A percentile compares a stretch with the other conserved stretches of the same genome.
Conservation (phyloP, 2,797 vertebrate genomes). For the Rachycentron canadum region DNA sequence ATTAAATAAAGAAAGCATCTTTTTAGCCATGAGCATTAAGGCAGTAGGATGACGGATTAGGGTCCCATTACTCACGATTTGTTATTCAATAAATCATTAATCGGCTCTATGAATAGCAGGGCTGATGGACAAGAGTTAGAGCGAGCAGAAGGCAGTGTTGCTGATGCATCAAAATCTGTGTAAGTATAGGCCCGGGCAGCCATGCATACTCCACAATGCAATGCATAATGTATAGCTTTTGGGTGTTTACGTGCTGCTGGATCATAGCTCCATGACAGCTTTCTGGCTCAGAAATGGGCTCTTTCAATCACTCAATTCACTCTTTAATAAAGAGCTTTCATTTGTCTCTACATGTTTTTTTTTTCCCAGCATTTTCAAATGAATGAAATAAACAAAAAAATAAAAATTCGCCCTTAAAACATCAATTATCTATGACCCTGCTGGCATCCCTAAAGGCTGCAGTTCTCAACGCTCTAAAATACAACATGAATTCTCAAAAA, state of each 20-base stretch:
- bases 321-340: constrained; percentile 32
- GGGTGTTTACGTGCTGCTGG: constrained; percentile 53
- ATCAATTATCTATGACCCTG: not conserved
- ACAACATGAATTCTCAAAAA: not conserved
- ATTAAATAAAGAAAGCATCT: constrained; percentile 74
- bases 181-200: constrained; percentile 31
- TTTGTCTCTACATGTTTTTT: constrained; percentile 1
- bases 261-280: constrained; percentile 51
- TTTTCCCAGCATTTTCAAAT: not conserved
- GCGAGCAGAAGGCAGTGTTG: constrained; percentile 58
- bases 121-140: constrained; percentile 76
- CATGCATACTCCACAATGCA: constrained; percentile 66
- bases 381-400: no score
- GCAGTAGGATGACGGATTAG: constrained; percentile 79
- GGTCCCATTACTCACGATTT: constrained; percentile 84
- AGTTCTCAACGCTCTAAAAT: not conserved
- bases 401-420: not conserved
- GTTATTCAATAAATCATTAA: constrained; percentile 89
- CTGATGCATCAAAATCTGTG: constrained; percentile 74
- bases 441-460: not conserved
- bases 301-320: constrained; percentile 21
- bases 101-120: constrained; percentile 83
- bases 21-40: constrained; percentile 58
- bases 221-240: constrained; percentile 71
- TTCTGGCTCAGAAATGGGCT: constrained; percentile 31